phyloP scores from a whole-genome alignment of 1,140 invertebrate species.

The Amphibalanus amphitrite region DNA sequence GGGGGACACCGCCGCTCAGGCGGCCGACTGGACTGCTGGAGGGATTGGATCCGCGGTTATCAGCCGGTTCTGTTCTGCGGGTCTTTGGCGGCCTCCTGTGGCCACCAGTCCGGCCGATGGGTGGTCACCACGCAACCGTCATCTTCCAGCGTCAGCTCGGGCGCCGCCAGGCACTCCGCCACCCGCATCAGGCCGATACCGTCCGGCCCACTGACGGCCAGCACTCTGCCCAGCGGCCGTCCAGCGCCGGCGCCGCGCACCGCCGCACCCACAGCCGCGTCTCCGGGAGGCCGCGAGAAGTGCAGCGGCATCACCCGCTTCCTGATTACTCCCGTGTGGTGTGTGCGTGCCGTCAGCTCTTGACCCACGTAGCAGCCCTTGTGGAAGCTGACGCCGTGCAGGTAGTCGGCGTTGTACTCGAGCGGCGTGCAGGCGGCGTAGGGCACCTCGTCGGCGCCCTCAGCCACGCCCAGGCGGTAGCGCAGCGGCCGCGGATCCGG shows the following conservation, averaged over 20 bases:
- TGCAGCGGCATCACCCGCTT: conserved; percentile 85
- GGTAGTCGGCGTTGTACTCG: conserved; percentile 83
- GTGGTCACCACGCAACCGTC: background rate
- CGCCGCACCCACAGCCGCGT: conserved; percentile 44
- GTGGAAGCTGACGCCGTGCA: conserved; percentile 86
- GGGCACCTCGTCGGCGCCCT: conserved; percentile 67
- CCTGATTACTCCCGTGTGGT: conserved; percentile 88
- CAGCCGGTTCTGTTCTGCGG: background rate
- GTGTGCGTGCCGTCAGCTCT: conserved; percentile 39
- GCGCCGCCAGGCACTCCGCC: background rate
- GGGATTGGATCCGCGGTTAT: no score
- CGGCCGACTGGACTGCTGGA: no score
- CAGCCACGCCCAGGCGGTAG: conserved; percentile 68
- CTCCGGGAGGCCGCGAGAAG: conserved; percentile 30
- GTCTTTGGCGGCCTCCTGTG: background rate
- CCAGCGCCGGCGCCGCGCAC: conserved; percentile 59
- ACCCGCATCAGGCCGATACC: background rate
- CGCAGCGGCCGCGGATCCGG: conserved; percentile 30
- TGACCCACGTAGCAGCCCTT: conserved; percentile 64
- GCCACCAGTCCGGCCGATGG: background rate
- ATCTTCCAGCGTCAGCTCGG: background rate
- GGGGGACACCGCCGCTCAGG: no score
- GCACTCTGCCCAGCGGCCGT: conserved; percentile 55
- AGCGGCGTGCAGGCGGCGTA: conserved; percentile 68
- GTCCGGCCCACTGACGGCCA: conserved; percentile 59